Conservation (phyloP, 2,113 vertebrate species). For the Chaetodon trifascialis region DNA sequence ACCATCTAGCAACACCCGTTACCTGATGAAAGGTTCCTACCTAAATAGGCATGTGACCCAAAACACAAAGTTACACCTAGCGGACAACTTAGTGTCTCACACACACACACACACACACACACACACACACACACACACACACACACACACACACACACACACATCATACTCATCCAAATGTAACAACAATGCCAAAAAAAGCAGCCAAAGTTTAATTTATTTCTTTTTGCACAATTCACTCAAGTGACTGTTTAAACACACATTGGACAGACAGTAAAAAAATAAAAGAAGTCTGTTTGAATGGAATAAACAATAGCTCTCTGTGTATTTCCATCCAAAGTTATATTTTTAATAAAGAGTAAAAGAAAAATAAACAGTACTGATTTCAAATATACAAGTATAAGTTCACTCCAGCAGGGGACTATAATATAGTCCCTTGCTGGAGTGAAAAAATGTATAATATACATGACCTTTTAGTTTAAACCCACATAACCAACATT, state of each 20-base stretch:
- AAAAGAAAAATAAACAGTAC: slow-evolving; percentile 68
- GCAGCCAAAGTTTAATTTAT: not conserved
- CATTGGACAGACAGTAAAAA: not conserved
- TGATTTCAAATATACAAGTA: slow-evolving; percentile 76
- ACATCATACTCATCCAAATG: not conserved
- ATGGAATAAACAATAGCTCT: slow-evolving; percentile 11
- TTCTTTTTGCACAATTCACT: not conserved
- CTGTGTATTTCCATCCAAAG: slow-evolving; percentile 47
- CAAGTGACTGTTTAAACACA: not conserved
- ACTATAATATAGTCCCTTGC: slow-evolving; percentile 41
- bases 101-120: too few relatives aligned
- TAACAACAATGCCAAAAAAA: not conserved
- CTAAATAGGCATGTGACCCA: too few relatives aligned
- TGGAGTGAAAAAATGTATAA: slow-evolving; percentile 27
- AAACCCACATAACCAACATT: slow-evolving; percentile 13
- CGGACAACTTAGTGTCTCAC: too few relatives aligned
- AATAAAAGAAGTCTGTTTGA: not conserved
- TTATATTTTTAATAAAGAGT: slow-evolving; percentile 71
- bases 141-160: too few relatives aligned
- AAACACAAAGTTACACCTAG: too few relatives aligned
- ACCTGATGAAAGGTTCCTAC: too few relatives aligned
- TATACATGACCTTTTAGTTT: slow-evolving; percentile 41
- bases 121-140: too few relatives aligned
- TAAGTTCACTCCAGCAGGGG: slow-evolving; percentile 62
- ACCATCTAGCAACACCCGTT: too few relatives aligned